Base-by-base conservation (phyloP, 1,140 invertebrate genomes). In the Drosophila rhopaloa region DNA sequence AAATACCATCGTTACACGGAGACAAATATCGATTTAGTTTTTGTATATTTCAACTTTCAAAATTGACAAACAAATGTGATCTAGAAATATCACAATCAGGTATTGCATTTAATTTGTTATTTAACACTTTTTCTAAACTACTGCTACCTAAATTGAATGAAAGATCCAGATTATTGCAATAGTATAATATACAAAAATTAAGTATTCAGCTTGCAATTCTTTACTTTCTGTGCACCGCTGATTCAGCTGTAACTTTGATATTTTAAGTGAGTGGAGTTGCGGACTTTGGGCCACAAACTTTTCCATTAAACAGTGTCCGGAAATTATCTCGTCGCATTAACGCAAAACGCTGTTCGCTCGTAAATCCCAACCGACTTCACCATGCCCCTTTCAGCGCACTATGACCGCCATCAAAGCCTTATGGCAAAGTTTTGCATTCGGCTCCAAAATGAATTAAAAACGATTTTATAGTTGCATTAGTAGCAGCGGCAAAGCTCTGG, bases 261-360 rank as follows among this genome's bases (percentile, higher is more conserved):
- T 79, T 68, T 70, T 66, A 66, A 65, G 56, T 56, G 41, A 79
- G 38, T 70, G 53, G 47, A 46, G 35, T 48, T 75, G 62, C 43
- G 62, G 41, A 65, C 57, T 67, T 75, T 80, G 38, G 57, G 58
- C 53, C 59, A 72, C 51, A 61, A 63, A 67, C 66, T 81, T 78
- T 82, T 78, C 41, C 72, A 72, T 76, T 76, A 48, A 60, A 61
- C 53, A 41, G 24, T 40, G 60, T 29, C 66, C 68, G 79, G 73
- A 81, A 78, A 82, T 82, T 81, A 81, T 57, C 61, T 67, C 56
- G 67, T 78, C 57, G 79, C 79, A 73, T 62, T 65, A 72, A 68
- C 56, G 59, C 62, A 77, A 73, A 73, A 59, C 75, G 62, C 57
- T 58, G 46, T 41, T 63, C 73, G 59, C 44, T 71, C 53, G 54